A percentile compares a stretch with the other conserved stretches of the same genome.
phyloP scores from a whole-genome alignment of 2,113 vertebrate species.

The Entosphenus tridentatus region DNA sequence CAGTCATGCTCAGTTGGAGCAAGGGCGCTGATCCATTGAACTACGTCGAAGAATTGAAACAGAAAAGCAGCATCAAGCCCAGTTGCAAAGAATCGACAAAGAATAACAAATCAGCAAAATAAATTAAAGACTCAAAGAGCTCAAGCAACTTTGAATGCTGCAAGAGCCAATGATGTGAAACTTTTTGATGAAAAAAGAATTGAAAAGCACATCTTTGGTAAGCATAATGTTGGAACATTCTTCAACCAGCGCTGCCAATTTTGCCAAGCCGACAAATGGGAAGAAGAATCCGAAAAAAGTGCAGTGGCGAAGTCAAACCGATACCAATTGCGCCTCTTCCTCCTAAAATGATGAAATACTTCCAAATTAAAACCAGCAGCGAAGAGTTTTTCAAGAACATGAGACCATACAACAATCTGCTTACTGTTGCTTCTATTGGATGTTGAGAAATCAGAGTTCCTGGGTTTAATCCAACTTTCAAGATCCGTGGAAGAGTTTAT shows the following conservation, averaged over 20 bases:
- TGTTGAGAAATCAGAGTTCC: neutral
- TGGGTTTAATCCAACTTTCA: neutral
- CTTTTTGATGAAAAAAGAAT: neutral
- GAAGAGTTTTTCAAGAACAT: neutral
- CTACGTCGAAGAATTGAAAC: no score
- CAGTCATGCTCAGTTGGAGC: no score
- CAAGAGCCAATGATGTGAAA: neutral
- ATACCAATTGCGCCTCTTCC: neutral
- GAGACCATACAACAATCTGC: neutral
- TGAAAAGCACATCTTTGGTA: neutral
- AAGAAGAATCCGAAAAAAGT: neutral
- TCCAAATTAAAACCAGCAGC: neutral
- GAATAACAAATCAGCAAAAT: neutral
- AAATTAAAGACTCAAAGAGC: neutral
- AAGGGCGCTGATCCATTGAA: no score
- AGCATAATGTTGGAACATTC: neutral
- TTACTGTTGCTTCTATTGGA: neutral
- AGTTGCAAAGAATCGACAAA: neutral
- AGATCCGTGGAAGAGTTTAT: neutral
- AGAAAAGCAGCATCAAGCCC: no score
- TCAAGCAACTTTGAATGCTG: neutral
- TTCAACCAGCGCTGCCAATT: neutral
- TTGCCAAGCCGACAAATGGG: neutral
- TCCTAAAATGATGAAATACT: constrained; percentile 2
- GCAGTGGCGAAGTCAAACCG: neutral